Conservation (phyloP, 2,888 invertebrate species). For the Pristionchus mayeri region DNA sequence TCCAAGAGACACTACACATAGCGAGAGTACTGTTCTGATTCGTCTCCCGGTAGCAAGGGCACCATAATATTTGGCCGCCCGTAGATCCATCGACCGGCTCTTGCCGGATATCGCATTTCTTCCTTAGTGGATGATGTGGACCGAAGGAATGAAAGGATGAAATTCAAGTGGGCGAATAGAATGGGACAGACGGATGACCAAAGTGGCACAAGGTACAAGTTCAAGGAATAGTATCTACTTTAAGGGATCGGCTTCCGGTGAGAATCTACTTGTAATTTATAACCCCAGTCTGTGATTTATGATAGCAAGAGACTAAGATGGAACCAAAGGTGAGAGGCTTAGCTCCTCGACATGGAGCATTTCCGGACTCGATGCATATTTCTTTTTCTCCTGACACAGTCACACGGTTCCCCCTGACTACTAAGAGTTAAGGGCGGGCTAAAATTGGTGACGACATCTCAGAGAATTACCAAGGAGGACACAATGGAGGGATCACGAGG, state of each 20-base stretch:
- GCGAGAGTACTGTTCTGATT: slow-evolving; percentile 21
- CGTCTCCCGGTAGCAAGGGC: not conserved
- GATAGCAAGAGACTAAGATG: not conserved
- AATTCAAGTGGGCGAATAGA: not conserved
- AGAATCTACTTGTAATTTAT: no score
- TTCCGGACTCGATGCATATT: no score
- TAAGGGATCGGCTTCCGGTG: no score
- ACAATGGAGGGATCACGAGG: slow-evolving; percentile 8
- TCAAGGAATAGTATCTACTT: no score
- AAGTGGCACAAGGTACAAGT: no score
- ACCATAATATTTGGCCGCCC: slow-evolving; percentile 23
- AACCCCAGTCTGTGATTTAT: not conserved
- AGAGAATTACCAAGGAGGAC: not conserved
- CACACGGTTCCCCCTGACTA: slow-evolving; percentile 5
- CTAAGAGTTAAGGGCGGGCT: not conserved
- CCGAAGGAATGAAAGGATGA: not conserved
- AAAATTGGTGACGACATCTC: slow-evolving; percentile 8
- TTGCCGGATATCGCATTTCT: slow-evolving; percentile 4
- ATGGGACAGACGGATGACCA: not conserved
- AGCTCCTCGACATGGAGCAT: not conserved
- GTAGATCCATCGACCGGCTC: not conserved
- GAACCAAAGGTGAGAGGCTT: not conserved
- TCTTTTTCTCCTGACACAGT: not conserved
- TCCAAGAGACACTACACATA: slow-evolving; percentile 5
- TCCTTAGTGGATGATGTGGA: slow-evolving; percentile 20